A percentile compares a stretch with the other conserved stretches of the same genome.
Evolutionary conservation across 2,888 invertebrate genomes (phyloP).

Genomic region (Anarsia innoxiella): DNA sequence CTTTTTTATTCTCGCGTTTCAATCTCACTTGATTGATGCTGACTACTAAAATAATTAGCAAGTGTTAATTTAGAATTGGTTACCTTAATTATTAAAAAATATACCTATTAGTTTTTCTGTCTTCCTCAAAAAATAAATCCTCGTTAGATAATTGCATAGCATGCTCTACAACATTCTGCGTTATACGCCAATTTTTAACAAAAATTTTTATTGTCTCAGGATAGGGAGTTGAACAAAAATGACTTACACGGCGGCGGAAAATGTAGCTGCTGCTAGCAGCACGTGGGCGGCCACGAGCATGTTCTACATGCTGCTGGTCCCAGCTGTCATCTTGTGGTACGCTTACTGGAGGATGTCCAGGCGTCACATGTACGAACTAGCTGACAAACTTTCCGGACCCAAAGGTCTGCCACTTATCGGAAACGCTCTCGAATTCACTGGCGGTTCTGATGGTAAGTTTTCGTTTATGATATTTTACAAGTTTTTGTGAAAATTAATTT

Average conservation of each 20-base stretch:
- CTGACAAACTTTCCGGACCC: constrained; percentile 83
- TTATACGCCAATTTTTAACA: too few relatives aligned
- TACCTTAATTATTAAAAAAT: too few relatives aligned
- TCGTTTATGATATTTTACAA: too few relatives aligned
- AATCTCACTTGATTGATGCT: too few relatives aligned
- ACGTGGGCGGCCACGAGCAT: constrained; percentile 78
- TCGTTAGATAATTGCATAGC: too few relatives aligned
- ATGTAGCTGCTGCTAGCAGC: constrained; percentile 51
- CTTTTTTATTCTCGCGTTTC: too few relatives aligned
- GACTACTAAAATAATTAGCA: too few relatives aligned
- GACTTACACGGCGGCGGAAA: constrained; percentile 60
- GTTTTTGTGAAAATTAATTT: too few relatives aligned
- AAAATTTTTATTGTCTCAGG: constrained; percentile 15
- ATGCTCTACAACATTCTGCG: too few relatives aligned
- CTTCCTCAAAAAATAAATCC: too few relatives aligned
- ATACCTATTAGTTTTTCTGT: too few relatives aligned
- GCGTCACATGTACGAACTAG: constrained; percentile 81
- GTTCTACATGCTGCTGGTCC: constrained; percentile 83
- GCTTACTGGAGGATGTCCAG: constrained; percentile 85
- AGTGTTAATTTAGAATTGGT: too few relatives aligned
- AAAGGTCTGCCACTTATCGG: constrained; percentile 82
- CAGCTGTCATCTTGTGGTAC: constrained; percentile 81
- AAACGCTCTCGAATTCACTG: constrained; percentile 83
- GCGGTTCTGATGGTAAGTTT: constrained; percentile 82
- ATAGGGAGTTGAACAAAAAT: constrained; percentile 29